A percentile compares a stretch with the other conserved stretches of the same genome.
These are phyloP conservation scores for Micrasema minimum DNA, from an alignment of 1,140 invertebrate species.

Conservation along the genomic window DNA sequence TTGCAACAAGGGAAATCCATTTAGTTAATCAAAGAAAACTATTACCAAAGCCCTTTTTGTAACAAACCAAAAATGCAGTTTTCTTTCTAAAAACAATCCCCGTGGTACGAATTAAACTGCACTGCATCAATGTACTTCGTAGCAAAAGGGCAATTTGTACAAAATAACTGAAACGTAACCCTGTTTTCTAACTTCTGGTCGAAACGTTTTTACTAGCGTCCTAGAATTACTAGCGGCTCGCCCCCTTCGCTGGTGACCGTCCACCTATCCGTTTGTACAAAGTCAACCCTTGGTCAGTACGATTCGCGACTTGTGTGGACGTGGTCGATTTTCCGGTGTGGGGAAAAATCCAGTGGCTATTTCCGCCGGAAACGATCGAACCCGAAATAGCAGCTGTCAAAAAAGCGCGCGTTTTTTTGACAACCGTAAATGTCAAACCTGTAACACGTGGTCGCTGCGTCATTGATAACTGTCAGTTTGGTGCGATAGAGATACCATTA, in stretches of 20 bases:
- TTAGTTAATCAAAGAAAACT: too few species aligned
- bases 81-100: constrained; percentile 25
- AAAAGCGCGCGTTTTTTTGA: constrained; percentile 33
- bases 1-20: too few species aligned
- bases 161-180: background rate
- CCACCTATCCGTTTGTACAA: constrained; percentile 9
- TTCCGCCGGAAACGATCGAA: constrained; percentile 27
- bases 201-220: constrained; percentile 11
- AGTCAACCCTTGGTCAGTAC: constrained; percentile 36
- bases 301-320: constrained; percentile 29
- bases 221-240: background rate
- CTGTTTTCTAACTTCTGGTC: background rate
- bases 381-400: constrained; percentile 30
- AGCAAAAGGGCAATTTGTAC: constrained; percentile 9
- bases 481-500: too few species aligned
- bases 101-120: constrained; percentile 26
- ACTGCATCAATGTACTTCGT: background rate
- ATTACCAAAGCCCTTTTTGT: too few species aligned
- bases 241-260: constrained; percentile 8
- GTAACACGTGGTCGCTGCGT: constrained; percentile 16
- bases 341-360: constrained; percentile 23
- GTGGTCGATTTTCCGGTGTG: constrained; percentile 30
- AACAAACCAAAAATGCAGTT: constrained; percentile 22
- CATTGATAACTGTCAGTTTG: too few species aligned
- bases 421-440: constrained; percentile 24